phyloP scores from a whole-genome alignment of 2,888 invertebrate species.

The Hedya salicella region DNA sequence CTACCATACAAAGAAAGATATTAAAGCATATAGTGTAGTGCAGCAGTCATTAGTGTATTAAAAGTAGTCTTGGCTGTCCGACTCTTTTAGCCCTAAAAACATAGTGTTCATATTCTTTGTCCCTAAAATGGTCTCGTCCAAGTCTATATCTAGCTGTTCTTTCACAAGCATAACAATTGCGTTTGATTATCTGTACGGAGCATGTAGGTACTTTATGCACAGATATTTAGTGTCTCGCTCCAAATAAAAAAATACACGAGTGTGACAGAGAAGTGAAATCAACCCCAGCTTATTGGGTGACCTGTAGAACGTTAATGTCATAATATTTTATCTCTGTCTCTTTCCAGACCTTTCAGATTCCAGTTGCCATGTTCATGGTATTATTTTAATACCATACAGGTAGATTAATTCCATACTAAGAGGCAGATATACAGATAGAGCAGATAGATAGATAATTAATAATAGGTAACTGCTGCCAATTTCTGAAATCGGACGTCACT shows the following conservation, averaged over 20 bases:
- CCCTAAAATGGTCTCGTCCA: too few species aligned
- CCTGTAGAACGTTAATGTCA: slow-evolving; percentile 42
- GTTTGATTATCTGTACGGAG: neutral
- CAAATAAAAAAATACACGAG: slow-evolving; percentile 3
- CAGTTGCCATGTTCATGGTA: slow-evolving; percentile 30
- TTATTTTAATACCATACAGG: slow-evolving; percentile 20
- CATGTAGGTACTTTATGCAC: slow-evolving; percentile 3
- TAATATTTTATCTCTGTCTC: slow-evolving; percentile 42
- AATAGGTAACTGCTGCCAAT: too few species aligned
- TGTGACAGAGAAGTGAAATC: neutral
- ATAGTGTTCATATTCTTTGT: too few species aligned
- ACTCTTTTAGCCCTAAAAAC: too few species aligned
- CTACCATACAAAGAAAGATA: too few species aligned
- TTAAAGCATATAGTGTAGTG: too few species aligned
- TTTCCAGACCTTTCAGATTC: slow-evolving; percentile 22
- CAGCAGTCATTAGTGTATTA: too few species aligned
- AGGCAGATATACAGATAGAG: too few species aligned
- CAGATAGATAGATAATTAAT: too few species aligned
- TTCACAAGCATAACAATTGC: neutral
- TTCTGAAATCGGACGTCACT: too few species aligned
- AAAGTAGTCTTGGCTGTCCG: too few species aligned
- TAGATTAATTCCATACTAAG: neutral
- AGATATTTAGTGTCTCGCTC: slow-evolving; percentile 4
- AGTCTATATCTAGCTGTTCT: neutral
- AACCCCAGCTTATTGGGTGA: slow-evolving; percentile 30